A percentile compares a stretch with the other conserved stretches of the same genome.
phyloP scores from a whole-genome alignment of 2,797 vertebrate genomes.

The Catostomus latipinnis region DNA sequence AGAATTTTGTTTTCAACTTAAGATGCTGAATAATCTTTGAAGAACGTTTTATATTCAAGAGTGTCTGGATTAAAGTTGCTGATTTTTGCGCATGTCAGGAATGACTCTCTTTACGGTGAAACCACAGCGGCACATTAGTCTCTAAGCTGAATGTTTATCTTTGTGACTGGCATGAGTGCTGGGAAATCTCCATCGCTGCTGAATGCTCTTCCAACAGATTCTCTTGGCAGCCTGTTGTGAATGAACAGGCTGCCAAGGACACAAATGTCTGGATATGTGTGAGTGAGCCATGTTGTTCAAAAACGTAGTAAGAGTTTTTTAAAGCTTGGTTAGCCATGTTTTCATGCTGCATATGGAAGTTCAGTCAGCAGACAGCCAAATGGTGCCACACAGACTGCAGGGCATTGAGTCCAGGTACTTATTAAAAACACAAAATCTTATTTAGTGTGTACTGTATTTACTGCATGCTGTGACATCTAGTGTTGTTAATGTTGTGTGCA shows the following conservation, averaged over 20 bases:
- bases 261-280: slow-evolving; percentile 30
- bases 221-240: slow-evolving; percentile 59
- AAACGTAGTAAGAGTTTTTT: slow-evolving; percentile 5
- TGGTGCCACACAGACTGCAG: slow-evolving; percentile 26
- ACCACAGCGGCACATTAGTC: background rate
- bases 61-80: too few species aligned
- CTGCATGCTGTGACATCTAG: background rate
- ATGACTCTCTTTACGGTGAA: too few species aligned
- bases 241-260: slow-evolving; percentile 79
- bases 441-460: background rate
- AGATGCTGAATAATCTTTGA: too few species aligned
- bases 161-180: slow-evolving; percentile 80
- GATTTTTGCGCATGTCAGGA: background rate
- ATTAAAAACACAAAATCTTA: slow-evolving; percentile 17
- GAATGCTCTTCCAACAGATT: slow-evolving; percentile 65
- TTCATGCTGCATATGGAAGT: background rate
- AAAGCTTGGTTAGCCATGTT: slow-evolving; percentile 22
- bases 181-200: slow-evolving; percentile 72
- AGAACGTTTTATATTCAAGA: too few species aligned
- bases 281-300: background rate
- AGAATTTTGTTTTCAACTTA: too few species aligned
- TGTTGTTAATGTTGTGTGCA: slow-evolving; percentile 60
- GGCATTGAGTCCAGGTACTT: background rate
- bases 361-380: slow-evolving; percentile 12
- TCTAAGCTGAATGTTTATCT: slow-evolving; percentile 83